Percentiles rank a stretch among this genome's conserved stretches.
Evolutionary conservation across 30 jellyfish, hydroid and myxozoan genomes (phyloP).

Genomic region (Cassiopea xamachana): DNA sequence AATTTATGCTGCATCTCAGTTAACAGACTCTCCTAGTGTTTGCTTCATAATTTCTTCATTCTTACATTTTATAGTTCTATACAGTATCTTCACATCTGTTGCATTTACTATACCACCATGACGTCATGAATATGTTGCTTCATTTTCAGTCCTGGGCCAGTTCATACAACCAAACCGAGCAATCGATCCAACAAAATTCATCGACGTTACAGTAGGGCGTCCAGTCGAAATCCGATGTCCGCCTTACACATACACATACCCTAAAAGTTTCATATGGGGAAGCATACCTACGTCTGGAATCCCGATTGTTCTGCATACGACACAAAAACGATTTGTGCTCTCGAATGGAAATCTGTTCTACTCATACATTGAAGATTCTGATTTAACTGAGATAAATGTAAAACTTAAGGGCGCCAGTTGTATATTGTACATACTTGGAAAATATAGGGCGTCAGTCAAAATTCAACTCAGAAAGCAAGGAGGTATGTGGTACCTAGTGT

Average conservation of each 20-base stretch:
- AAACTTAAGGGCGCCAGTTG: slow-evolving; percentile 77
- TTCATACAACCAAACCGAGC: slow-evolving; percentile 63
- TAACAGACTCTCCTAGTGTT: too few relatives aligned
- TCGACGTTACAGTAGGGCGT: slow-evolving; percentile 83
- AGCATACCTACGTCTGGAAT: slow-evolving; percentile 65
- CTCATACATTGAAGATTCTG: slow-evolving; percentile 72
- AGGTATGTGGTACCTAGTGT: slow-evolving; percentile 35
- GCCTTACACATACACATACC: slow-evolving; percentile 74
- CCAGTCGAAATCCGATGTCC: slow-evolving; percentile 83
- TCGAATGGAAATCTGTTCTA: slow-evolving; percentile 86
- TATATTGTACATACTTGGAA: slow-evolving; percentile 77
- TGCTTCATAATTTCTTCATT: too few relatives aligned
- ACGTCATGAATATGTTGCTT: background rate
- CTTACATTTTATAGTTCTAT: too few relatives aligned
- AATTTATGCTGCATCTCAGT: too few relatives aligned
- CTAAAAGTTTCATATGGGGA: slow-evolving; percentile 79
- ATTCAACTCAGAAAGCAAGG: slow-evolving; percentile 65
- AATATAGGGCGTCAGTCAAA: slow-evolving; percentile 78
- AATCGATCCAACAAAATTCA: slow-evolving; percentile 42
- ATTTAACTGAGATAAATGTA: slow-evolving; percentile 69
- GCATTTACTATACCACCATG: too few relatives aligned
- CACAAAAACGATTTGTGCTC: slow-evolving; percentile 63
- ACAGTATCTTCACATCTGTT: too few relatives aligned
- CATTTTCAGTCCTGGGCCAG: slow-evolving; percentile 70
- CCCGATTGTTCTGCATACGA: slow-evolving; percentile 62